Evolutionary conservation across 2,113 vertebrate genomes (phyloP), one percentile per base, ranked within the genome.

Genomic region (Turdus rufiventris): DNA sequence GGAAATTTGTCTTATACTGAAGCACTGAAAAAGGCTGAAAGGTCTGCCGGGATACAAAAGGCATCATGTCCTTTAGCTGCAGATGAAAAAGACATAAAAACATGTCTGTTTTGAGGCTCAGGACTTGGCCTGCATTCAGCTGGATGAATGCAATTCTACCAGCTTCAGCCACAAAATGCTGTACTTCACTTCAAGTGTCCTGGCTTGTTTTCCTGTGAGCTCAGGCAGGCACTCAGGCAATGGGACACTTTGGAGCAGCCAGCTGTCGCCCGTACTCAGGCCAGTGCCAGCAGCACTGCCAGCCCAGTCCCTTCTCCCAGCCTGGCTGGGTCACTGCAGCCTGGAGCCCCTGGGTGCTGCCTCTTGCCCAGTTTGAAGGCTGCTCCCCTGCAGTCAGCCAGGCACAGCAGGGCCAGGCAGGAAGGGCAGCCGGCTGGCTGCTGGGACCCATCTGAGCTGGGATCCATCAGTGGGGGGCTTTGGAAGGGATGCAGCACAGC

Each of bases 151-250:
- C 34, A 77, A 12, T 9, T 65, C 68, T 67, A 81, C 11, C 66
- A 88, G 51, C 18, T 75, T 75, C 71, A 66, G 65, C 60, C 54
- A 81, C 51, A 84, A 38, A 21, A 12, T 23, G 36, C 60, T 57
- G 67, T 23, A 40, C n/a, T 66, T 85, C 70, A 34, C 26, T 76
- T 68, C 34, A 84, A 71, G 14, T 34, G 38, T 9, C 38, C 50
- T 56, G 57, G 29, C 40, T 85, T 38, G 26, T 56, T 78, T 60
- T 72, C 36, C 51, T 58, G 28, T 47, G 18, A 91, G 33, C 38
- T 60, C 43, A 45, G 1, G 2, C 18, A 53, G 36, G 6, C 78
- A 43, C 40, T 40, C 0, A 0, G 14, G 20, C 3, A 0, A 21
- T 15, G 24, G 45, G 48, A 58, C 25, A 45, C 25, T 68, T 6